Conservation (phyloP, 2,888 invertebrate species). For the Drosophila recens region DNA sequence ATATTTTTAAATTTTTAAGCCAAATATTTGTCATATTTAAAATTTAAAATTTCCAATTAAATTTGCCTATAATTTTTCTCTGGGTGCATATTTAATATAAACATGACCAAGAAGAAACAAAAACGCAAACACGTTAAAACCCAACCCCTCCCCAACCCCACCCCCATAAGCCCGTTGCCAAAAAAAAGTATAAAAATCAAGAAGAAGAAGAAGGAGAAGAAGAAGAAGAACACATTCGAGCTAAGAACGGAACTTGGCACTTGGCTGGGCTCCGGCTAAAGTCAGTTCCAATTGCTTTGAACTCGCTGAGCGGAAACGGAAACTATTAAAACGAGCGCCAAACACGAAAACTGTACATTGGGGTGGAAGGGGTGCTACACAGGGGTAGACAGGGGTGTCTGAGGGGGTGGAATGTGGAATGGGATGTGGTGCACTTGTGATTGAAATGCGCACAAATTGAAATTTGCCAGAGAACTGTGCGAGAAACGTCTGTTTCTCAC, state of each 20-base stretch:
- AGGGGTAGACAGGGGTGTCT: background rate
- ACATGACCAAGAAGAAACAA: conserved; percentile 65
- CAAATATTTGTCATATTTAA: too few species aligned
- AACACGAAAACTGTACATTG: conserved; percentile 42
- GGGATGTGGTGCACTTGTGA: conserved; percentile 63
- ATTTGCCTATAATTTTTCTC: background rate
- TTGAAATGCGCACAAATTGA: conserved; percentile 81
- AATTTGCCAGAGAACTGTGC: conserved; percentile 58
- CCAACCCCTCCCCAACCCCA: conserved; percentile 1
- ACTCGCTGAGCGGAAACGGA: conserved; percentile 79
- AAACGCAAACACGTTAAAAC: conserved; percentile 73
- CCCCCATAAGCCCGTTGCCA: background rate
- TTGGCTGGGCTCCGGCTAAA: conserved; percentile 57
- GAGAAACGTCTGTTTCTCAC: conserved; percentile 39
- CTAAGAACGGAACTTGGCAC: conserved; percentile 72
- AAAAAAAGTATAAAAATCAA: conserved; percentile 6
- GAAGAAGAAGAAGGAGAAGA: background rate
- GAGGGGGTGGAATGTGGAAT: background rate
- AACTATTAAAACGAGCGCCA: conserved; percentile 82
- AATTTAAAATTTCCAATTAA: background rate
- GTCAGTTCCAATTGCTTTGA: conserved; percentile 78
- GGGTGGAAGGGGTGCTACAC: background rate
- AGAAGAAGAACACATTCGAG: conserved; percentile 22
- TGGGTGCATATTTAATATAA: conserved; percentile 41
- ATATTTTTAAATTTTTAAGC: too few species aligned